Percentiles rank a stretch among this genome's conserved stretches.
Evolutionary conservation across 2,797 vertebrate species (phyloP).

Genomic region (Esox masquinongy): DNA sequence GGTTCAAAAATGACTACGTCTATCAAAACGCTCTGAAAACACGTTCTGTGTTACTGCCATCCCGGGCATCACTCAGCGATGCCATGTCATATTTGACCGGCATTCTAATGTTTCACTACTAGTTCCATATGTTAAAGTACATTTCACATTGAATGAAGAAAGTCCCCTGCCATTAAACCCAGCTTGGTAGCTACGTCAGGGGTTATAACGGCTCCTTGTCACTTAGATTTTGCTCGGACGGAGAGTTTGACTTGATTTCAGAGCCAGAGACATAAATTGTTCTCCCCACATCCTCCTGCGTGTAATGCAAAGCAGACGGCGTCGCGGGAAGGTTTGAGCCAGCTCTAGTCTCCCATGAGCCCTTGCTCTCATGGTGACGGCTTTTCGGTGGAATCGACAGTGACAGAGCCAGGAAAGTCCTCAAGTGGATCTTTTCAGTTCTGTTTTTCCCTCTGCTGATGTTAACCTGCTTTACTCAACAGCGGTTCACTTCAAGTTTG

Average conservation of each 20-base stretch:
- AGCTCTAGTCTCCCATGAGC: conserved; percentile 71
- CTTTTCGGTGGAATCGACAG: conserved; percentile 74
- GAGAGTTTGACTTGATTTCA: conserved; percentile 74
- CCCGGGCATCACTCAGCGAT: conserved; percentile 41
- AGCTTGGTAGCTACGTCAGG: conserved; percentile 68
- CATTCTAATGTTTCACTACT: conserved; percentile 61
- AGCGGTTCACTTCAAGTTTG: conserved; percentile 70
- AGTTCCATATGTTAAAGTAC: conserved; percentile 56
- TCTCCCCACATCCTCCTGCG: conserved; percentile 59
- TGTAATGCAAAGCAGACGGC: conserved; percentile 78
- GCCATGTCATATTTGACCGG: conserved; percentile 52
- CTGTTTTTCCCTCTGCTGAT: conserved; percentile 64
- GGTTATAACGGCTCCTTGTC: conserved; percentile 73
- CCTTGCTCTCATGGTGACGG: conserved; percentile 68
- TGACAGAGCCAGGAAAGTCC: conserved; percentile 82
- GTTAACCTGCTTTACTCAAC: conserved; percentile 76
- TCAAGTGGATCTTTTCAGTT: conserved; percentile 80
- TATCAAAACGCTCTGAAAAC: conserved; percentile 71
- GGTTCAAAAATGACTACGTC: conserved; percentile 67
- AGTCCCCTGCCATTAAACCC: conserved; percentile 42
- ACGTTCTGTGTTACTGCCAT: conserved; percentile 62
- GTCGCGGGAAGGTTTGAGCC: conserved; percentile 66
- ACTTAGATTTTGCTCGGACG: conserved; percentile 70
- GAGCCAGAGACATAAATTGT: conserved; percentile 56
- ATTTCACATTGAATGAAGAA: conserved; percentile 65